Conservation (phyloP, 2,113 vertebrate species). For the Cyanocitta stelleri region DNA sequence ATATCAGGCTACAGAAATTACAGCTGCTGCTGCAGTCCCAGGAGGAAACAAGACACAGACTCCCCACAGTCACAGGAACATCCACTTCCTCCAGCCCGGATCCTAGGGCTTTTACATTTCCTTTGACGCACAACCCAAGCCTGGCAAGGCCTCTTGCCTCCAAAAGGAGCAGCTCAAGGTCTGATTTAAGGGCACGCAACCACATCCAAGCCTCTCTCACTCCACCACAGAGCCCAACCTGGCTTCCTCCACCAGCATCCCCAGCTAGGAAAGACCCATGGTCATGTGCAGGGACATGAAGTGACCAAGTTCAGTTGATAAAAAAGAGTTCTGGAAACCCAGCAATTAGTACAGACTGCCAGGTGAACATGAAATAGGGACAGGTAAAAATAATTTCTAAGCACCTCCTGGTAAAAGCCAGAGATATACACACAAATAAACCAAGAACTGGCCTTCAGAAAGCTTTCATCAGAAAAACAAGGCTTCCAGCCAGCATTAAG, state of each 20-base stretch:
- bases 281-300: accelerated
- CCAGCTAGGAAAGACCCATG: accelerated
- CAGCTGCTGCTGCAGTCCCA: background rate
- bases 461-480: background rate
- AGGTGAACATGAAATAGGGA: background rate
- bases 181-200: background rate
- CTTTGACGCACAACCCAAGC: background rate
- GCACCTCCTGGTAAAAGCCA: background rate
- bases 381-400: background rate
- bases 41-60: background rate
- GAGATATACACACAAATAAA: background rate
- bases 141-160: background rate
- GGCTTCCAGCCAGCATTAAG: background rate
- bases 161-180: background rate
- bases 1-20: background rate
- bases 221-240: background rate
- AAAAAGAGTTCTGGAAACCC: background rate
- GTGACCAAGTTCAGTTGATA: background rate
- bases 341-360: background rate
- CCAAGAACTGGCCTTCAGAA: background rate
- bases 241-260: background rate
- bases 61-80: background rate
- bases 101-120: background rate
- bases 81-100: background rate
- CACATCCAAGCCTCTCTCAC: background rate